These are phyloP conservation scores for Thunnus thynnus DNA, from an alignment of 2,113 vertebrate species.

Conservation along the genomic window DNA sequence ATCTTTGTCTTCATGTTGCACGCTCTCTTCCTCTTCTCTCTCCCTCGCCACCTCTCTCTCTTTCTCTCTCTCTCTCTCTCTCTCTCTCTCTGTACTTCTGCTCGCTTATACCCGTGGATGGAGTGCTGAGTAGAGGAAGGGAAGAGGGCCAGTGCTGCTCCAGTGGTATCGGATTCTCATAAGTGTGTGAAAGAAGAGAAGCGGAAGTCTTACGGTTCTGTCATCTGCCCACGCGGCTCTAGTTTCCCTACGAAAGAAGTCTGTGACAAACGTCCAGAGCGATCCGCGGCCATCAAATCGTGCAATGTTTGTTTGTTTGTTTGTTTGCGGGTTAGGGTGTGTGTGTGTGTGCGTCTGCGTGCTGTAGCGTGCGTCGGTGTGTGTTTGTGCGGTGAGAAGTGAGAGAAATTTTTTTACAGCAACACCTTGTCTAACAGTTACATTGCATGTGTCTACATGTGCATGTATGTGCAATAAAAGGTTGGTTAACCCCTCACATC, in stretches of 20 bases:
- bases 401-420: constrained; percentile 33
- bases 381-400: constrained; percentile 13
- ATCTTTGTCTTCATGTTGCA: constrained; percentile 58
- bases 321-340: constrained; percentile 25
- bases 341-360: too few relatives aligned
- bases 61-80: neutral
- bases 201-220: constrained; percentile 68
- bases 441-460: constrained; percentile 4
- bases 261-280: constrained; percentile 43
- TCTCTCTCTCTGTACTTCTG: constrained; percentile 29
- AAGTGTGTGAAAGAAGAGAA: constrained; percentile 78
- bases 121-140: constrained; percentile 54
- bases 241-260: constrained; percentile 48
- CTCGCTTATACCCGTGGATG: constrained; percentile 53
- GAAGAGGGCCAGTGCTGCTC: constrained; percentile 48
- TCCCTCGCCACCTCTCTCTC: constrained; percentile 6
- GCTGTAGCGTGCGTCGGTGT: neutral
- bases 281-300: constrained; percentile 3
- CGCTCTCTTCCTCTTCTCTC: neutral
- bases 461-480: neutral
- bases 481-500: neutral
- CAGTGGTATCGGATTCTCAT: constrained; percentile 74
- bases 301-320: constrained; percentile 31
- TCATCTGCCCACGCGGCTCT: constrained; percentile 43
- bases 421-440: constrained; percentile 25